Base-by-base conservation (phyloP, 30 jellyfish, hydroid and myxozoan genomes). In the Calvadosia cruxmelitensis region DNA sequence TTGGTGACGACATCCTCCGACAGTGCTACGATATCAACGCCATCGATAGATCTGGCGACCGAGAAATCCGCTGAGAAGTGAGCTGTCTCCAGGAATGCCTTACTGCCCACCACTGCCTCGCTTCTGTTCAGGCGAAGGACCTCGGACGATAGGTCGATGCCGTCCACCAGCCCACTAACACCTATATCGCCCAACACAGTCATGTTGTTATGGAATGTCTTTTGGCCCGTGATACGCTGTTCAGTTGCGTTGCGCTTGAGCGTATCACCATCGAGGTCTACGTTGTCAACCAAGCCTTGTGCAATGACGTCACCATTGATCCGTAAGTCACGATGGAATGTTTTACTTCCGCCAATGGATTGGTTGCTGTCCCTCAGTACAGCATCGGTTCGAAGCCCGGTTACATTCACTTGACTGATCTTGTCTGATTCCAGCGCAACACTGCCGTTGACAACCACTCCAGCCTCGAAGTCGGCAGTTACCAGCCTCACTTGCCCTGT, bases 1-100 rank as follows among this genome's bases (percentile, higher is more conserved):
- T 31, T 72, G 31, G 86, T 70, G 61, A 86, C 69, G 1, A 68
- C 34, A 10, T 52, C 82, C 13, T 66, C 61, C 3, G 82, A 64
- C 50, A 66, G 26, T 0, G 30, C 24, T 12, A 34, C 31, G 29
- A 75, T 31, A 26, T 75, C 33, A 20, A 67, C 32, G 20, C 31
- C 5, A 10, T 75, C 51, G 1, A 31, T 3, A 20, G 0, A 27
- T 26, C 42, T 35, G 20, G 27, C 26, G 20, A 36, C 63, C 3
- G 33, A 29, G 53, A 79, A 70, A 0, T 0, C 34, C 24, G 71
- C 35, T 27, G 30, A 13, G n/a, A 31, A 71, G 52, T 16, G 25
- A 15, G 13, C 30, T 29, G 69, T 53, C 12, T 13, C 28, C 25
- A 27, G 12, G 28, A 53, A 53, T 53, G 69, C 3, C 28, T 53